phyloP scores from a whole-genome alignment of 2,113 vertebrate genomes.

The Butastur rufipennis region DNA sequence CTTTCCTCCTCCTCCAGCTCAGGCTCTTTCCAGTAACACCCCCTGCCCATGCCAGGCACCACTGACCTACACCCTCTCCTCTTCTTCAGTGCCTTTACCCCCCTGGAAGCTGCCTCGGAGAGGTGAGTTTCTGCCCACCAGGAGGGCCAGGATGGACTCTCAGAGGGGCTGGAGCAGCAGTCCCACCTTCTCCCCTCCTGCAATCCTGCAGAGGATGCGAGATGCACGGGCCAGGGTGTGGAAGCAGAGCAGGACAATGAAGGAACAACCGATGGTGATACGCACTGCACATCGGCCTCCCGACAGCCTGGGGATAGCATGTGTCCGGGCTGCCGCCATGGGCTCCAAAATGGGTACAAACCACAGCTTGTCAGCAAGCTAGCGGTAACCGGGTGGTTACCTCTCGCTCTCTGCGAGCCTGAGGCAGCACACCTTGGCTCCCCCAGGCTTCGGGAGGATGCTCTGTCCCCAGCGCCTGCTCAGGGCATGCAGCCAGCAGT shows the following conservation, averaged over 20 bases:
- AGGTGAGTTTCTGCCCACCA: not conserved
- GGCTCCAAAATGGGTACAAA: not conserved
- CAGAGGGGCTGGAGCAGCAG: not conserved
- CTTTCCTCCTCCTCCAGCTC: not conserved
- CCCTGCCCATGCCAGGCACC: not conserved
- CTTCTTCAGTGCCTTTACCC: not conserved
- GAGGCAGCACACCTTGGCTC: not conserved
- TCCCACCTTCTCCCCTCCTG: not conserved
- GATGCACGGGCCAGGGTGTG: not conserved
- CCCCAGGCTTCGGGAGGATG: fast-evolving
- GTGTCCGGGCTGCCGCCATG: fast-evolving
- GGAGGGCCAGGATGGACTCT: not conserved
- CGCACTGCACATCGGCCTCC: fast-evolving
- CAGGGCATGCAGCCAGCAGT: fast-evolving
- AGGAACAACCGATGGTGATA: not conserved
- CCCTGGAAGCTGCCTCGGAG: not conserved
- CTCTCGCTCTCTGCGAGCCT: fast-evolving
- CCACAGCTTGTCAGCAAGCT: fast-evolving
- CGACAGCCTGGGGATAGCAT: not conserved
- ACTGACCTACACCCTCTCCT: not conserved
- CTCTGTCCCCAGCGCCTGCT: not conserved
- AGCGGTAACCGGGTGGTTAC: not conserved
- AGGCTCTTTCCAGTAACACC: not conserved
- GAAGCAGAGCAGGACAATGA: not conserved
- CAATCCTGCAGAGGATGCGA: fast-evolving